phyloP scores from a whole-genome alignment of 2,113 vertebrate species.

The Mustela nigripes region DNA sequence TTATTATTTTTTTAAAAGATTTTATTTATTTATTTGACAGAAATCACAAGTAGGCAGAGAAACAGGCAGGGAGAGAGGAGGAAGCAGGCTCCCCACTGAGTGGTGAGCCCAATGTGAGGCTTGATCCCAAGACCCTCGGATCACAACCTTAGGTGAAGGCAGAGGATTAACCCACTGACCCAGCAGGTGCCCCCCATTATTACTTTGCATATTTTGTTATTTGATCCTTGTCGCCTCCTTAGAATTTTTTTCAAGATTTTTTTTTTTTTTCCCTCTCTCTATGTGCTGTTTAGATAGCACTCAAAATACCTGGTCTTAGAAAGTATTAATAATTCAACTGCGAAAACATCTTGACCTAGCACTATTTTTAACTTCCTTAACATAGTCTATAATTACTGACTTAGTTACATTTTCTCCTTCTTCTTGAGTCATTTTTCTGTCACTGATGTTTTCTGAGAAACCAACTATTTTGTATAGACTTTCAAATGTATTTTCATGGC shows the following conservation, averaged over 20 bases:
- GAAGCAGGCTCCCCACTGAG: too few species aligned
- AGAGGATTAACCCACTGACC: too few species aligned
- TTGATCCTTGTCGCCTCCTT: not conserved
- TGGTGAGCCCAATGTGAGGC: too few species aligned
- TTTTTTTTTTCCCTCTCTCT: not conserved
- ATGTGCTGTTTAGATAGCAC: not conserved
- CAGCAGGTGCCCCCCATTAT: too few species aligned
- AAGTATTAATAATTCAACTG: not conserved
- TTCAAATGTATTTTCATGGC: not conserved
- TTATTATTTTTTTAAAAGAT: too few species aligned
- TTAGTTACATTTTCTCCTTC: not conserved
- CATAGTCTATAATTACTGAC: conserved; percentile 4
- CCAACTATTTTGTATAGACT: not conserved
- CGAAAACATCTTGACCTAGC: not conserved
- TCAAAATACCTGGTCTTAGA: not conserved
- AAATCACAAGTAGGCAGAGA: too few species aligned
- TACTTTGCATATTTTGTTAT: not conserved
- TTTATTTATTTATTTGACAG: too few species aligned
- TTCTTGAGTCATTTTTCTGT: not conserved
- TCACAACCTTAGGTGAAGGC: too few species aligned
- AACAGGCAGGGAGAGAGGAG: too few species aligned
- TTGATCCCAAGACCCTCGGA: too few species aligned
- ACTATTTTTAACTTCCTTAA: conserved; percentile 21
- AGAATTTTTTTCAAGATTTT: not conserved
- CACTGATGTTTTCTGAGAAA: not conserved